Base-by-base conservation (phyloP, 2,113 vertebrate species). In the Hydrolagus affinis region DNA sequence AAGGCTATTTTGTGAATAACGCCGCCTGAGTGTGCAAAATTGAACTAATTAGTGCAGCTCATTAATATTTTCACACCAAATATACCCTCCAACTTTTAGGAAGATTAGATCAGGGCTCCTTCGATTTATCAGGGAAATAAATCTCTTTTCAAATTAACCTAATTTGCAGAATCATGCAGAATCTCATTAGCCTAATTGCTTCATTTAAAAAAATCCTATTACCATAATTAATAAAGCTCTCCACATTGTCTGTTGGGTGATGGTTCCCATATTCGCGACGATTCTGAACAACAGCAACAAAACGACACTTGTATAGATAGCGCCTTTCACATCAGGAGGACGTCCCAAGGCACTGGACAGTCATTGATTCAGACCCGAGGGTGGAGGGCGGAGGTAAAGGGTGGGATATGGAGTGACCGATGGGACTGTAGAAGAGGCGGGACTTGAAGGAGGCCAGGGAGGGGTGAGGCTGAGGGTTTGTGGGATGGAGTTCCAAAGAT, bases 71-170 rank as follows among this genome's bases (percentile, higher is more conserved):
- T 75, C 8, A 8, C 17, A 56, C 44, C 44, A 44, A 44, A 44
- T 44, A 21, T 57, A 75, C 17, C 32, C 73, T 75, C 14, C 15
- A 75, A 75, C 30, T 75, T 75, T 75, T 15, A 75, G 17, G 56
- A 75, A 75, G 44, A 19, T 75, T 75, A 3, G 32, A 56, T 32
- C 44, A 44, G 2, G 2, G 44, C 2, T 44, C n/a, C 56, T 75
- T 72, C 56, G 11, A 75, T 19, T 56, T 75, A 19, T 21, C 44
- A 44, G 44, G 44, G 56, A 4, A 44, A 44, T n/a, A 44, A 44
- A 9, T 75, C 73, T 56, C 73, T 44, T 75, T 44, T 75, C 32
- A 56, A 75, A 75, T 75, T 75, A 19, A 75, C 73, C 73, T 75
- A 75, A 74, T 74, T 74, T 74, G 30, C 72, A 30, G 72, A 56